Percentiles rank a stretch among this genome's conserved stretches.
Evolutionary conservation across 2,797 vertebrate genomes (phyloP).

Genomic region (Lacerta viridis): DNA sequence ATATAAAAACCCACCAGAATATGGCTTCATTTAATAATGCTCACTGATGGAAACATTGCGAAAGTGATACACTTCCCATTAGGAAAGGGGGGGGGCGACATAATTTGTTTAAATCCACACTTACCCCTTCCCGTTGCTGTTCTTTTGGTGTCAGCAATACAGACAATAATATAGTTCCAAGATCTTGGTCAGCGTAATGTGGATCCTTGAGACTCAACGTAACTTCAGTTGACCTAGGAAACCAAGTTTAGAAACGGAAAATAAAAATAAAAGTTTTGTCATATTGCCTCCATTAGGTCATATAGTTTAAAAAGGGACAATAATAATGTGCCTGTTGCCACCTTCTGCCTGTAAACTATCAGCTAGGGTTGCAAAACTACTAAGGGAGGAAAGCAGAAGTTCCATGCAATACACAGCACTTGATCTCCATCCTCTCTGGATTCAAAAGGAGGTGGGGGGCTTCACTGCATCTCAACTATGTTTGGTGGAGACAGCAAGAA

Average conservation of each 20-base stretch:
- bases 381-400: not conserved
- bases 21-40: not conserved
- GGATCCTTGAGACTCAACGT: slow-evolving; percentile 91
- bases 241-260: not conserved
- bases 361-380: not conserved
- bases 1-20: slow-evolving; percentile 23
- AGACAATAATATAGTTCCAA: slow-evolving; percentile 89
- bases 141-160: slow-evolving; percentile 89
- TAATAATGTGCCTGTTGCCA: not conserved
- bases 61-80: not conserved
- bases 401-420: not conserved
- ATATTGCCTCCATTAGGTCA: not conserved
- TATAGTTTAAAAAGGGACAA: not conserved
- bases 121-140: slow-evolving; percentile 89
- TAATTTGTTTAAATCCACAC: slow-evolving; percentile 53
- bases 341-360: not conserved
- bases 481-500: not conserved
- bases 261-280: not conserved
- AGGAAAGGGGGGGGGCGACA: slow-evolving; percentile 11
- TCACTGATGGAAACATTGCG: slow-evolving; percentile 16
- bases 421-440: not conserved
- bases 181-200: slow-evolving; percentile 90
- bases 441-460: not conserved
- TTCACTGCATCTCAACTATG: not conserved
- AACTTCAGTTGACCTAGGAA: slow-evolving; percentile 87